Evolutionary conservation across 2,113 vertebrate genomes (phyloP).

Genomic region (Bombycilla garrulus): DNA sequence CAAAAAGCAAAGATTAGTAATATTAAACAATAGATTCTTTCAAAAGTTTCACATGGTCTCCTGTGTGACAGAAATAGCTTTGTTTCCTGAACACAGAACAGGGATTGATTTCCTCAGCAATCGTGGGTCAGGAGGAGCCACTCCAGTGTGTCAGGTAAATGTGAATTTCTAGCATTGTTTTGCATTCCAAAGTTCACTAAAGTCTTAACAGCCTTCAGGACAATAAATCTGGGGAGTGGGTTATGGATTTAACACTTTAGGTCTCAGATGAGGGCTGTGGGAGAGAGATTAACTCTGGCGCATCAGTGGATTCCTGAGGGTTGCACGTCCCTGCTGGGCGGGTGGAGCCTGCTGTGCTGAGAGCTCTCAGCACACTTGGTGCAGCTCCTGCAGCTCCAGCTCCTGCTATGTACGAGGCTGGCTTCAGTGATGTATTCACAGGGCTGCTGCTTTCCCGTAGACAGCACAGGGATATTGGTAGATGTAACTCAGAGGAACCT

Average conservation of each 20-base stretch:
- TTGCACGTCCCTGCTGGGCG: not conserved
- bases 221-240: not conserved
- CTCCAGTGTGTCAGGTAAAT: constrained; percentile 1
- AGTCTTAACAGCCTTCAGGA: not conserved
- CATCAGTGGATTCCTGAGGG: not conserved
- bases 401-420: no score
- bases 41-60: not conserved
- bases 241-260: not conserved
- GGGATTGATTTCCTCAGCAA: constrained; percentile 20
- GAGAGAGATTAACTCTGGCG: not conserved
- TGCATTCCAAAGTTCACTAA: not conserved
- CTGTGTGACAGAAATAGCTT: not conserved
- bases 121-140: constrained; percentile 21
- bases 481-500: not conserved
- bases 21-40: constrained; percentile 11
- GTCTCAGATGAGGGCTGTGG: not conserved
- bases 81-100: not conserved
- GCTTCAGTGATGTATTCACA: not conserved
- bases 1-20: constrained; percentile 8
- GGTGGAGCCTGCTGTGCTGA: not conserved
- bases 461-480: not conserved
- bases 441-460: not conserved
- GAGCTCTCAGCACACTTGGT: not conserved
- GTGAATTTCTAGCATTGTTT: not conserved
- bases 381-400: not conserved